Evolutionary conservation across 2,113 vertebrate genomes (phyloP).

Genomic region (Alaudala cheleensis): DNA sequence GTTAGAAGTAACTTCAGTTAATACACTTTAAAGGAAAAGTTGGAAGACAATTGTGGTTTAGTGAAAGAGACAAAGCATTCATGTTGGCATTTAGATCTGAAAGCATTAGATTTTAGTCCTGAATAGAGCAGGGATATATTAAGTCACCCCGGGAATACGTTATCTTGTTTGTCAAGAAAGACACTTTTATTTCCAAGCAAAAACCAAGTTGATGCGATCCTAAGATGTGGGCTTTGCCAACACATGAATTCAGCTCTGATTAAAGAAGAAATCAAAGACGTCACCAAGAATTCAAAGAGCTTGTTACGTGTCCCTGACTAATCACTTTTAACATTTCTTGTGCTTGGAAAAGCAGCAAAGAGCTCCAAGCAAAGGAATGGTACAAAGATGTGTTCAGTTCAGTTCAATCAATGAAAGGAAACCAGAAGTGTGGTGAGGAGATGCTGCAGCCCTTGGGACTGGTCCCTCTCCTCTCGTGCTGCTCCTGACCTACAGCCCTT

Average conservation of each 20-base stretch:
- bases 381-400: neutral
- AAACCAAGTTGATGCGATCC: neutral
- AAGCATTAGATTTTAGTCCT: neutral
- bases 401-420: neutral
- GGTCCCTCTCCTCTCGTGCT: fast-evolving
- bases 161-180: neutral
- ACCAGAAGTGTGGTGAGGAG: neutral
- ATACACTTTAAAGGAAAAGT: neutral
- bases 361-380: neutral
- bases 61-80: neutral
- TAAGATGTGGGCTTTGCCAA: neutral
- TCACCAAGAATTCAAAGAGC: neutral
- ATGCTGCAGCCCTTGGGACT: neutral
- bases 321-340: neutral
- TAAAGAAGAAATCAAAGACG: neutral
- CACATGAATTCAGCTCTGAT: neutral
- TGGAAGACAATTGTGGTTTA: neutral
- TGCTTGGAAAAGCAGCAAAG: neutral
- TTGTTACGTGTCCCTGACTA: fast-evolving
- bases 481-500: neutral
- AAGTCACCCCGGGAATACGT: neutral
- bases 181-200: neutral
- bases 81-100: neutral
- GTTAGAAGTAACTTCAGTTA: neutral
- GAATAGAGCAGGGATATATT: neutral